Evolutionary conservation across 2,888 invertebrate species (phyloP), one percentile per base, ranked within the genome.

Genomic region (Lamellibrachia columna): DNA sequence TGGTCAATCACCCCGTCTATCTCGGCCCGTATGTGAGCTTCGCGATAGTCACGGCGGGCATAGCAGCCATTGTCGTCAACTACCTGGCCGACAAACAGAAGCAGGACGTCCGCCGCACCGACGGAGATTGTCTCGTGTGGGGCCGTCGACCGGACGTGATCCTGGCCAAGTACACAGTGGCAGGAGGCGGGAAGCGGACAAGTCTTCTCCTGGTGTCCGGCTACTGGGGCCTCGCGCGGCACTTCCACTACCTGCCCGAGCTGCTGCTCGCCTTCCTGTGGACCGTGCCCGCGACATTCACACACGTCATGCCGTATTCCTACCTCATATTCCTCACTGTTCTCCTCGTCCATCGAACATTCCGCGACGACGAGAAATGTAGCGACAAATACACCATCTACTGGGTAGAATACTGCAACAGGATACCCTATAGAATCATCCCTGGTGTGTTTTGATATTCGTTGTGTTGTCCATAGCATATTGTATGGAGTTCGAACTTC

Each of bases 171-270:
- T 40, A 40, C 40, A 40, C 40, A 40, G 40, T 40, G 0, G 40
- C 40, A 40, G 40, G 40, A 40, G 40, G 40, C 40, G 40, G 40
- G 40, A 40, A 40, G 40, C 40, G 95, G 91, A 96, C 96, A 93
- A 96, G 96, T 92, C 95, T 96, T 52, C 96, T 97, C 22, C 95
- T 97, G 90, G 96, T 96, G 2, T 97, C 97, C 55, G 97, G 97
- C 52, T 97, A 97, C 95, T 97, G 97, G 97, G 97, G 97, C 8
- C 94, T 97, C 8, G 97, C 97, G 7, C 96, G 97, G 11, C 97
- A 97, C 95, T 97, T 97, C 93, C 97, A 97, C 95, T 97, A 97
- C 95, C 95, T 97, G 8, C 97, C 97, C 75, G 97, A 97, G 95
- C 95, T 97, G 40, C 92, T 96, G 40, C 96, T 97, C 1, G 97